A percentile compares a stretch with the other conserved stretches of the same genome.
Evolutionary conservation across 2,888 invertebrate genomes (phyloP).

Genomic region (Strigamia crassipes): DNA sequence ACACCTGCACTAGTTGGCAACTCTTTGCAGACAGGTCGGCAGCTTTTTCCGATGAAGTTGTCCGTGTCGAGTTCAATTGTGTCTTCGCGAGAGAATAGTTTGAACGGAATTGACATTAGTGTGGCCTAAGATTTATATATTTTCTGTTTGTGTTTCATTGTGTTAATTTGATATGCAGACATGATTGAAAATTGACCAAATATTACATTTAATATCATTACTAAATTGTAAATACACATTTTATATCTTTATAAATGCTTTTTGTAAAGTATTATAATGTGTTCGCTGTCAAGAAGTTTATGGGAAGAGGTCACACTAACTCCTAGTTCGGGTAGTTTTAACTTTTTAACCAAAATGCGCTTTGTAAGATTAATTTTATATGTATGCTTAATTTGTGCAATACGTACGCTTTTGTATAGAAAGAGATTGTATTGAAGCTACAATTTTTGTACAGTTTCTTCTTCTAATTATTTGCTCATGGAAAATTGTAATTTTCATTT

Average conservation of each 20-base stretch:
- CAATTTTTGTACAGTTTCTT: constrained; percentile 18
- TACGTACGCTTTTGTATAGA: constrained; percentile 33
- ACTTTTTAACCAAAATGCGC: not conserved
- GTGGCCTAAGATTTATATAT: not conserved
- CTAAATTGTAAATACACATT: constrained; percentile 28
- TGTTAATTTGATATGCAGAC: constrained; percentile 12
- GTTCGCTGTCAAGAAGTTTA: not conserved
- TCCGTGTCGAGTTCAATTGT: constrained; percentile 10
- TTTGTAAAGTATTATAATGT: constrained; percentile 26
- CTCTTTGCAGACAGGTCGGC: not conserved
- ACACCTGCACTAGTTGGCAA: not conserved
- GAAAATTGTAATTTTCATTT: not conserved
- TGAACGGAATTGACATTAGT: constrained; percentile 25
- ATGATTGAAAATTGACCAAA: not conserved
- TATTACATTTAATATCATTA: not conserved
- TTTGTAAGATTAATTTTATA: constrained; percentile 6
- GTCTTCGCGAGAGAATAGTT: not conserved
- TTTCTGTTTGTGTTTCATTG: not conserved
- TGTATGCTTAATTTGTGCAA: constrained; percentile 14
- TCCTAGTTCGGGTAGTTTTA: not conserved
- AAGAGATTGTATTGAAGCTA: constrained; percentile 10
- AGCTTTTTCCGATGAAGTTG: constrained; percentile 30
- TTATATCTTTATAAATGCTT: constrained; percentile 8
- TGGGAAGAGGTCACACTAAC: constrained; percentile 31
- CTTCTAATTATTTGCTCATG: constrained; percentile 34